Conservation (phyloP, 2,797 vertebrate species). For the Varecia variegata region DNA sequence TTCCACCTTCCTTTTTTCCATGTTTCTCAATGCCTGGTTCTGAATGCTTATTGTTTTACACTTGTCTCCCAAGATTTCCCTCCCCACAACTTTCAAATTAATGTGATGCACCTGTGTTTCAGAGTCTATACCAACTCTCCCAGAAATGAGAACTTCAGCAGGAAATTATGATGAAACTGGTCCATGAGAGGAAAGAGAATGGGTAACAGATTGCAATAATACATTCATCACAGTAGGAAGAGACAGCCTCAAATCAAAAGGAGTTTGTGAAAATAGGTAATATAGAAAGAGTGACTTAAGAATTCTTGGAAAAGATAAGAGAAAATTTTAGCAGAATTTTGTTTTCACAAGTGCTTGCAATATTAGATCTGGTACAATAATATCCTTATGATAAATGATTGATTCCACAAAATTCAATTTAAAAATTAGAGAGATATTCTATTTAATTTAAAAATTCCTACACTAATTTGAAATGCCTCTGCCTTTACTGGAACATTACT, state of each 20-base stretch:
- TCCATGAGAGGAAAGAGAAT: not conserved
- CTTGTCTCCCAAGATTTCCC: not conserved
- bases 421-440: conserved; percentile 20
- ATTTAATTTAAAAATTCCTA: conserved; percentile 40
- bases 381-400: not conserved
- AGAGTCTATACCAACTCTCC: not conserved
- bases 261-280: not conserved
- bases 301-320: not conserved
- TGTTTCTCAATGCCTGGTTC: not conserved
- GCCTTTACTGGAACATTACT: conserved; percentile 26
- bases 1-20: not conserved
- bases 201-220: not conserved
- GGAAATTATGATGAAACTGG: not conserved
- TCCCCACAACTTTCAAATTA: not conserved
- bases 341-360: conserved; percentile 16
- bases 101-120: not conserved
- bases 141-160: not conserved
- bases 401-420: conserved; percentile 19
- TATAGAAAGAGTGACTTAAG: not conserved
- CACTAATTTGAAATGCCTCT: conserved; percentile 27
- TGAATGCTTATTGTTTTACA: not conserved
- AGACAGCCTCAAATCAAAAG: not conserved
- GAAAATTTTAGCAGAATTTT: not conserved
- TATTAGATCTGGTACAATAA: not conserved
- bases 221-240: not conserved